Evolutionary conservation across 2,797 vertebrate species (phyloP).

Genomic region (Chelidonichthys spinosus): DNA sequence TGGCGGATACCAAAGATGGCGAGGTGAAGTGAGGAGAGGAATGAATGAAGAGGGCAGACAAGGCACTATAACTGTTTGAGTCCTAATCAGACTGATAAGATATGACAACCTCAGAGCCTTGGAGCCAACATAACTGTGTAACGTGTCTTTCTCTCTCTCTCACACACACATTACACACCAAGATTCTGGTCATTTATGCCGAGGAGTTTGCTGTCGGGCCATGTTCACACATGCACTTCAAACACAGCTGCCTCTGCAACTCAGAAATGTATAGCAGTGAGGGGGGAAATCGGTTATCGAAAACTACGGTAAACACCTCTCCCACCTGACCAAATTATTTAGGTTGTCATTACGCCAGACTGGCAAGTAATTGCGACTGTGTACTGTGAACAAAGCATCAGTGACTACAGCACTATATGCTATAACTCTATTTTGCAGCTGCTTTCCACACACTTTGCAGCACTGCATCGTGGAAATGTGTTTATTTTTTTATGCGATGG

Average conservation of each 20-base stretch:
- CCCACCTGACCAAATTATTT: constrained; percentile 28
- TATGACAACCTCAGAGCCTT: constrained; percentile 67
- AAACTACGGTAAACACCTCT: constrained; percentile 30
- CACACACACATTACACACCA: constrained; percentile 4
- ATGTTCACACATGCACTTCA: constrained; percentile 53
- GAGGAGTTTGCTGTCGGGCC: constrained; percentile 39
- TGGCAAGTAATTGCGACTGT: constrained; percentile 19
- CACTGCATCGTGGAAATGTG: constrained; percentile 24
- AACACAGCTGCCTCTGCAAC: constrained; percentile 33
- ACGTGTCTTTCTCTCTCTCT: constrained; percentile 9
- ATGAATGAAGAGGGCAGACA: constrained; percentile 44
- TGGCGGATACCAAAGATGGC: constrained; percentile 20
- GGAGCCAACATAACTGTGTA: constrained; percentile 53
- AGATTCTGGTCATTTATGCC: constrained; percentile 52
- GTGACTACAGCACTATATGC: neutral
- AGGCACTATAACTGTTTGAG: constrained; percentile 64
- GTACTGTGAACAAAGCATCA: constrained; percentile 22
- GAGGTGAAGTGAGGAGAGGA: constrained; percentile 56
- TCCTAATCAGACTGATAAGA: constrained; percentile 72
- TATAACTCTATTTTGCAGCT: neutral
- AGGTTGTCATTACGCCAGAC: constrained; percentile 19
- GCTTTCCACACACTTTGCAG: constrained; percentile 14
- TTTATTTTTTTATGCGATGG: constrained; percentile 31
- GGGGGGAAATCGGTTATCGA: constrained; percentile 42
- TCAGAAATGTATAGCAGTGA: constrained; percentile 28